Evolutionary conservation across 2,888 invertebrate genomes (phyloP).

Genomic region (Dicycla oo): DNA sequence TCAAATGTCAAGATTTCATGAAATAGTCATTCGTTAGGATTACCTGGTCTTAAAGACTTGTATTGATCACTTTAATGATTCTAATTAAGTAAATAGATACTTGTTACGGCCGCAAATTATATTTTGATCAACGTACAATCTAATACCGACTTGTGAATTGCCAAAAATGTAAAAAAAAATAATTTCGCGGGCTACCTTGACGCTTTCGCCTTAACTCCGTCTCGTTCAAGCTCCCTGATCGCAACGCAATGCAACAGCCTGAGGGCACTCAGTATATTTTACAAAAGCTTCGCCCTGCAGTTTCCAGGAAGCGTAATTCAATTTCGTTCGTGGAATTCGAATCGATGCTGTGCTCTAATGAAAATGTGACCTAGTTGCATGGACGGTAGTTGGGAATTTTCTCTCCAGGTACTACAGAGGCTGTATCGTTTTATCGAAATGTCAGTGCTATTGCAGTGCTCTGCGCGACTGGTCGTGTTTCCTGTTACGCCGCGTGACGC

Average conservation of each 20-base stretch:
- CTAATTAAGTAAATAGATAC: no score
- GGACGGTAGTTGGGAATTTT: slow-evolving; percentile 30
- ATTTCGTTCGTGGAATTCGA: slow-evolving; percentile 28
- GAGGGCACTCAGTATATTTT: background rate
- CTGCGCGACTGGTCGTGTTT: slow-evolving; percentile 1
- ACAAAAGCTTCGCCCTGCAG: background rate
- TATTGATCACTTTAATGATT: no score
- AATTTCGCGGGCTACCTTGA: no score
- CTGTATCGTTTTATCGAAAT: slow-evolving; percentile 1
- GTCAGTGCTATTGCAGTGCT: slow-evolving; percentile 15
- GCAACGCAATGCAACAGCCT: slow-evolving; percentile 2
- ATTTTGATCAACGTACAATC: no score
- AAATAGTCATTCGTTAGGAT: no score
- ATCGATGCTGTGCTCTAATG: slow-evolving; percentile 19
- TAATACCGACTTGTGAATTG: no score
- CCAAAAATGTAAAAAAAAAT: no score
- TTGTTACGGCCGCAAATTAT: no score
- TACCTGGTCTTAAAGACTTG: no score
- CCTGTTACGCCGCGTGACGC: slow-evolving; percentile 1
- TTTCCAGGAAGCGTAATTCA: slow-evolving; percentile 24
- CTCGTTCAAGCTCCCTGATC: background rate
- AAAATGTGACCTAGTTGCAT: slow-evolving; percentile 40
- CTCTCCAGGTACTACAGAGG: slow-evolving; percentile 6
- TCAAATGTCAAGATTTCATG: no score
- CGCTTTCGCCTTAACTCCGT: no score